A percentile compares a stretch with the other conserved stretches of the same genome.
These are phyloP conservation scores for Chaetogeoica ovagalla DNA, from an alignment of 2,888 invertebrate genomes.

Conservation along the genomic window DNA sequence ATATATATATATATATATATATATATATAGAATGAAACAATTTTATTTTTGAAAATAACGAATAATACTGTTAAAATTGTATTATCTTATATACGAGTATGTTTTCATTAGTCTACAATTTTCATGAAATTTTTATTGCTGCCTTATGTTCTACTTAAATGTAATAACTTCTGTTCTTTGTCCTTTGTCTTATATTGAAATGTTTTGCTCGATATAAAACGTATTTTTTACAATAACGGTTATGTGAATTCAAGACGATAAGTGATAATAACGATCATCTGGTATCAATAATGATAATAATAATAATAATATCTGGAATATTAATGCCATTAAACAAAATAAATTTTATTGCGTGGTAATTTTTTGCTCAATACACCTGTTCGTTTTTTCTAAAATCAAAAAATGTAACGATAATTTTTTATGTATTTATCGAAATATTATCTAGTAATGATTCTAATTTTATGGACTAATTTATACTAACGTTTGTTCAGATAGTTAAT, in stretches of 20 bases:
- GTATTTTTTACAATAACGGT: neutral
- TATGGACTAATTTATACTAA: too few species aligned
- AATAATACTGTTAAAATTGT: too few species aligned
- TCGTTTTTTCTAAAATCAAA: neutral
- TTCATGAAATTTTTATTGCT: too few species aligned
- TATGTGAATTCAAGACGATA: neutral
- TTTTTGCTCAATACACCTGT: neutral
- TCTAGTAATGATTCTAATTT: too few species aligned
- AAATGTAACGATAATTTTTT: neutral
- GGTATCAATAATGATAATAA: too few species aligned
- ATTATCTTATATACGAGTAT: too few species aligned
- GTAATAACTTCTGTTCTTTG: neutral
- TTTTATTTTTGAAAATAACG: too few species aligned
- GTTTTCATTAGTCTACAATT: too few species aligned
- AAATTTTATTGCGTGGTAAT: neutral
- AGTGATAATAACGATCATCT: neutral
- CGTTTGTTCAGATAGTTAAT: too few species aligned
- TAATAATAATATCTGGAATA: conserved; percentile 5
- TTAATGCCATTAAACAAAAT: conserved; percentile 7
- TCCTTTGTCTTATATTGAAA: neutral
- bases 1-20: too few species aligned
- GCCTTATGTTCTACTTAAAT: neutral
- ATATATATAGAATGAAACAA: too few species aligned
- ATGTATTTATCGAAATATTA: too few species aligned
- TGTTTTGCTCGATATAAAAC: neutral